Evolutionary conservation across 2,113 vertebrate species (phyloP), one percentile per base, ranked within the genome.

Genomic region (Sphyrna mokarran): DNA sequence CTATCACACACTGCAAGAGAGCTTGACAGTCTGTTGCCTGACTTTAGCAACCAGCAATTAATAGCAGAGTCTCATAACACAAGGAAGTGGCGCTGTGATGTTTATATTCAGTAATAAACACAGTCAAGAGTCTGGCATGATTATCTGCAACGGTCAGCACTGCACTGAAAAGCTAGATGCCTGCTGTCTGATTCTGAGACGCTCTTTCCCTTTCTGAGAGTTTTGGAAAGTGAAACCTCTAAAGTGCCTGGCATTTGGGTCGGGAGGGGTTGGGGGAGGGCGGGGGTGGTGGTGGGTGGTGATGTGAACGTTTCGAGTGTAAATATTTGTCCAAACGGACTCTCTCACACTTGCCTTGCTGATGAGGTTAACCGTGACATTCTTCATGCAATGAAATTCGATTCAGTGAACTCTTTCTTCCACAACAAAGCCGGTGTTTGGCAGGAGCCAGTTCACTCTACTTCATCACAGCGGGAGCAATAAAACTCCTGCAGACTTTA

Each of bases 81-180:
- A 76, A 95, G 69, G 94, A 95, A 95, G 94, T 95, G 68, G 94
- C 94, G 68, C 94, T 95, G 94, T 72, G 69, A 95, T 95, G 94
- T 95, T 95, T 95, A 95, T 48, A 95, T 72, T 95, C 94, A 18
- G 94, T 72, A 72, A 95, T 95, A 95, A 95, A 95, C 94, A 95
- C 94, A 72, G 68, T 95, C 69, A 54, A 95, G 94, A 70, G 40
- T 70, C 94, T 95, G 94, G 68, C 94, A 72, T 26, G 37, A 95
- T 70, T 72, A 37, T 54, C 68, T 72, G 94, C 94, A 72, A 29
- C 72, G 69, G 68, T 95, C 69, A 95, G 69, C 54, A 61, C 26
- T 61, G 40, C 11, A 29, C 68, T 33, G 94, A 26, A 72, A 72
- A 95, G 23, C 33, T 54, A 69, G 48, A 95, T 72, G 94, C 68